Evolutionary conservation across 2,797 vertebrate species (phyloP).

Genomic region (Sebastes matsubarae): DNA sequence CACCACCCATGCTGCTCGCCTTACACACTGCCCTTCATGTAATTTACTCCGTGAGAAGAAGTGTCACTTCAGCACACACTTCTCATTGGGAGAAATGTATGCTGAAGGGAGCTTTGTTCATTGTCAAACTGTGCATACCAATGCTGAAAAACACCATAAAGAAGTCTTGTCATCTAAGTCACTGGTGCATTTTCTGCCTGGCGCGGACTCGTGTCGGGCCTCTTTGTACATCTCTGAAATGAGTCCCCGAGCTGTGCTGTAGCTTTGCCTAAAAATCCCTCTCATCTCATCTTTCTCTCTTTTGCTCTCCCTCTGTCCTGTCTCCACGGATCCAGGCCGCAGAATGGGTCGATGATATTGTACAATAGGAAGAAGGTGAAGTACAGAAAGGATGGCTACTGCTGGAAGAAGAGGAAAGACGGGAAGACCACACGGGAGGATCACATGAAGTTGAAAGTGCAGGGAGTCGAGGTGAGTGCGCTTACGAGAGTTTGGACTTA

Average conservation of each 20-base stretch:
- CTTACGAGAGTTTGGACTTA: conserved; percentile 40
- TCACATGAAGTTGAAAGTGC: conserved; percentile 99
- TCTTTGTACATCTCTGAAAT: conserved; percentile 79
- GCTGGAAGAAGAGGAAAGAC: conserved; percentile 99
- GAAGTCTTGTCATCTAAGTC: conserved; percentile 76
- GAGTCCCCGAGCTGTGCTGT: conserved; percentile 72
- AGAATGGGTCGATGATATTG: conserved; percentile 99
- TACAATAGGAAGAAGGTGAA: conserved; percentile 99
- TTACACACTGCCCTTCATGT: conserved; percentile 64
- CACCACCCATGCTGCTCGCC: conserved; percentile 32
- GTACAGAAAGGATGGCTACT: conserved; percentile 99
- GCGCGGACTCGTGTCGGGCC: conserved; percentile 61
- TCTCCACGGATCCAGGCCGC: conserved; percentile 87
- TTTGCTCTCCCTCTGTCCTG: conserved; percentile 38
- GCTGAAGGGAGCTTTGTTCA: conserved; percentile 78
- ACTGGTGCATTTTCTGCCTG: conserved; percentile 74
- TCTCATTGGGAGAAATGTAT: conserved; percentile 63
- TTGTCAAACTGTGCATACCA: conserved; percentile 77
- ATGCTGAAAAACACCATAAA: conserved; percentile 72
- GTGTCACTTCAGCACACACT: conserved; percentile 59
- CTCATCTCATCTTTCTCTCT: conserved; percentile 56
- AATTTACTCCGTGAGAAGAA: conserved; percentile 62
- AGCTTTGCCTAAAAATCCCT: conserved; percentile 74
- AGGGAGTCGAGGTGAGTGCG: conserved; percentile 79
- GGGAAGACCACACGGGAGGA: conserved; percentile 98